Evolutionary conservation across 2,888 invertebrate species (phyloP), one percentile per base, ranked within the genome.

Genomic region (Dicyrtoma fusca): DNA sequence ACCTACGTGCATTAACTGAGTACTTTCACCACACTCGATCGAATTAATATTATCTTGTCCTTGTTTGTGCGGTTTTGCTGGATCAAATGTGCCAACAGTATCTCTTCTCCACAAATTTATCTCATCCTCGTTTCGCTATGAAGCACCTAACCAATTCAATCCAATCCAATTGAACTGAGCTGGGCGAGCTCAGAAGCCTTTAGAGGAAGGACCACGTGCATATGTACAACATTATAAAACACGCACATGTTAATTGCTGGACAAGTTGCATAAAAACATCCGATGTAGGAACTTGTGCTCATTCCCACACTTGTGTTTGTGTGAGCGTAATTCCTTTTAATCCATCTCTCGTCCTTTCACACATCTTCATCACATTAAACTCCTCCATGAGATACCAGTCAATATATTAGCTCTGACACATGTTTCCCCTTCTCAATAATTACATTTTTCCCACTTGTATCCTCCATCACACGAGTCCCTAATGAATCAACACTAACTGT

Each of bases 381-480:
- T 34, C 34, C 34, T 34, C 34, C 34, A 3, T 8, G 34, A 3
- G 34, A 34, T 34, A 34, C 34, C 8, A 34, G 34, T 34, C 34
- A 34, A 34, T 34, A 34, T 34, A 34, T 34, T 34, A 34, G 34
- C 34, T 34, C 34, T 34, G 34, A 26, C 57, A 57, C 57, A 57
- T 57, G 57, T 57, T 57, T 57, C 57, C 25, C 57, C n/a, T 57
- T 64, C 51, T 65, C 65, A 65, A 66, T 66, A 44, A 53, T 53
- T 53, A 65, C 51, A 34, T 34, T 53, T 26, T 53, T 55, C 55
- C 66, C 55, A 25, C 17, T 21, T 66, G 26, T 53, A 14, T 42
- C 53, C 42, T 66, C 66, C 26, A 66, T 66, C 26, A 53, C 26
- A 66, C 53, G 26, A 53, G 25, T 53, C 55, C 25, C 65, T 65